A percentile compares a stretch with the other conserved stretches of the same genome.
phyloP scores from a whole-genome alignment of 2,113 vertebrate species.

The Pitta sordida region DNA sequence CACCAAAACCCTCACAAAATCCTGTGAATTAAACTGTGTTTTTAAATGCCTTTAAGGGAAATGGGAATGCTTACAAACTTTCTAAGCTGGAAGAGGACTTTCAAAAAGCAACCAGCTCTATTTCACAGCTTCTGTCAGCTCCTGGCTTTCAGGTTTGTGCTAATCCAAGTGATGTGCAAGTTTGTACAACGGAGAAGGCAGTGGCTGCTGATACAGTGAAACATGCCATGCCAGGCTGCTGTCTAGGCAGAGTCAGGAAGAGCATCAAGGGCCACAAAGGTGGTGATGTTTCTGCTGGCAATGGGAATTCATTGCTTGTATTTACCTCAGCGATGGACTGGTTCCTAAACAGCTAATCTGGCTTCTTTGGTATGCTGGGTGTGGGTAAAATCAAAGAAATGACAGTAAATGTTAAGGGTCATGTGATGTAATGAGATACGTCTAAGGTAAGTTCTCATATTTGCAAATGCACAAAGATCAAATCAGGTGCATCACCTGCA shows the following conservation, averaged over 20 bases:
- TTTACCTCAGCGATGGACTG: neutral
- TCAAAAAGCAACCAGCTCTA: neutral
- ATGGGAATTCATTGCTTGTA: neutral
- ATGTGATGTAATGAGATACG: neutral
- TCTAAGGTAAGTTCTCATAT: neutral
- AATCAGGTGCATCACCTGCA: neutral
- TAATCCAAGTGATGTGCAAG: neutral
- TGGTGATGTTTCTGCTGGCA: neutral
- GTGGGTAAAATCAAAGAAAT: neutral
- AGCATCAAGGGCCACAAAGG: neutral
- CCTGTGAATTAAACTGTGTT: neutral
- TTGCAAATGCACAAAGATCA: neutral
- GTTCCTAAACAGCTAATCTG: neutral
- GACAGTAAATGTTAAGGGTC: neutral
- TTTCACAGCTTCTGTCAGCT: neutral
- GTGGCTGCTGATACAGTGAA: neutral
- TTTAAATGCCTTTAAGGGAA: neutral
- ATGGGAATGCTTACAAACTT: neutral
- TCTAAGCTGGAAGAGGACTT: neutral
- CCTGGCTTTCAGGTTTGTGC: neutral
- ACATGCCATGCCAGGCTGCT: neutral
- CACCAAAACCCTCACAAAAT: neutral
- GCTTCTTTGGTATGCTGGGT: neutral
- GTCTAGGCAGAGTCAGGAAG: neutral
- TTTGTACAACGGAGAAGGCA: neutral